Conservation (phyloP, 2,888 invertebrate species). For the Dicyrtomina minuta region DNA sequence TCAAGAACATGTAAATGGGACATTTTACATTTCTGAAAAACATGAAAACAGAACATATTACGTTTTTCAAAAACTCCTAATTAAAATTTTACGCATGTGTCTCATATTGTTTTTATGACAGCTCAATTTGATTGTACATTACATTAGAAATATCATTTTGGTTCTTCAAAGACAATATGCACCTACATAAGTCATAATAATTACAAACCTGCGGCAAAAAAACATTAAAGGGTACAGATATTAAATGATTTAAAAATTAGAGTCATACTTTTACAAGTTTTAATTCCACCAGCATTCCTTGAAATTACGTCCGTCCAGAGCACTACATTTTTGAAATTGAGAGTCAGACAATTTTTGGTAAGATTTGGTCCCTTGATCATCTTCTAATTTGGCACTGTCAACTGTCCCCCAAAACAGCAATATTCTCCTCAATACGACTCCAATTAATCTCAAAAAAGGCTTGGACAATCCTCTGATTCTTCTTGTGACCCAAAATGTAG, state of each 20-base stretch:
- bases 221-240: background rate
- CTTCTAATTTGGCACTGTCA: constrained; percentile 46
- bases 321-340: constrained; percentile 53
- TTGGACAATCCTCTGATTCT: constrained; percentile 52
- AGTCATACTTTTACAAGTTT: constrained; percentile 87
- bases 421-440: constrained; percentile 50
- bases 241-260: constrained; percentile 74
- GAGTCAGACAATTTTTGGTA: constrained; percentile 49
- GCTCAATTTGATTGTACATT: no score
- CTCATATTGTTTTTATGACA: no score
- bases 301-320: constrained; percentile 82
- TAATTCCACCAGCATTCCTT: constrained; percentile 98
- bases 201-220: background rate
- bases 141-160: no score
- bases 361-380: constrained; percentile 51
- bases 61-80: no score
- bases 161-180: no score
- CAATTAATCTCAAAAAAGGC: constrained; percentile 53
- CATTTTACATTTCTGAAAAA: no score
- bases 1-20: no score
- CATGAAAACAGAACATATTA: no score
- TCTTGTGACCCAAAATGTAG: constrained; percentile 50
- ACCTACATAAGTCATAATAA: background rate
- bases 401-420: constrained; percentile 49
- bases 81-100: no score